Evolutionary conservation across 2,797 vertebrate genomes (phyloP), one percentile per base, ranked within the genome.

Genomic region (Sandelia bainsii): DNA sequence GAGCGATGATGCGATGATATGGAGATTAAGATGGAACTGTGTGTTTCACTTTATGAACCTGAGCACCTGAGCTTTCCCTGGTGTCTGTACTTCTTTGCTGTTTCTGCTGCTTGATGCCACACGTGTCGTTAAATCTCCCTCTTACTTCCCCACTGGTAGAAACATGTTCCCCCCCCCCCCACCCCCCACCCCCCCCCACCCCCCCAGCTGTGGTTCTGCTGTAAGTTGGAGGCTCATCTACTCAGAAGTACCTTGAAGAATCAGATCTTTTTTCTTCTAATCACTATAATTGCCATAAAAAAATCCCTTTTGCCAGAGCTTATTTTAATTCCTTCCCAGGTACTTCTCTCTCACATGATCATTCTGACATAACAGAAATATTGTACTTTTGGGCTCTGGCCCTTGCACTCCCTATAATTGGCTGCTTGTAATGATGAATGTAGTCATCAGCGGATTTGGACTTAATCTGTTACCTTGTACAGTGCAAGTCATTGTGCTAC

Each of bases 1-100:
- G n/a, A n/a, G 65, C 72, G 69, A 42, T 69, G 75, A 66, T 76
- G 66, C 79, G 57, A 54, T 75, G 69, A 80, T 66, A 75, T 10
- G 76, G 44, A 69, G 66, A 80, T 72, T 67, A 63, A 70, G 66
- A 72, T 61, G 71, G 73, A 83, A 71, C 65, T 34, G 11, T 6
- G 64, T 53, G 58, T 19, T 79, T 72, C 77, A 57, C 52, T 58
- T 34, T 22, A 42, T 62, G 57, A 64, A 48, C 53, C 29, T 27
- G 50, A 39, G 60, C 51, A 57, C 8, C 60, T 73, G 60, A 54
- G 16, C 10, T 11, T 23, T 54, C 11, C 14, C 1, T 48, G 40
- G 22, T 27, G 12, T 46, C 44, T 20, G 53, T 1, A 13, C 39
- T 44, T 51, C 19, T 20, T 20, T 0, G 1, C 37, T 9, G 16